phyloP scores from a whole-genome alignment of 2,797 vertebrate genomes.

The Crypturellus tataupa region DNA sequence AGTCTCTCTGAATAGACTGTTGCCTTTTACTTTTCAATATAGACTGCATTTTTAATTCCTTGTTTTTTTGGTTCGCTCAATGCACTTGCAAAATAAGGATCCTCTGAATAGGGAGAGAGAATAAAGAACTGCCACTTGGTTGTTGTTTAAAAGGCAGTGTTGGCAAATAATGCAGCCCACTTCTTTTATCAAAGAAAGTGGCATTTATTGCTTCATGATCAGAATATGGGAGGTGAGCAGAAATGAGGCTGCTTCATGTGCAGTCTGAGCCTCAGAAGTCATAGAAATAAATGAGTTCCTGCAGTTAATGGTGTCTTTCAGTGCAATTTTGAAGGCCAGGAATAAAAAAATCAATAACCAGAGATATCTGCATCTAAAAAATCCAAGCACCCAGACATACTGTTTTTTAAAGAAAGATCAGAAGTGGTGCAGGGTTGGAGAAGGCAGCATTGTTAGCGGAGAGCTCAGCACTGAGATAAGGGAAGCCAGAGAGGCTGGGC shows the following conservation, averaged over 20 bases:
- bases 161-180: background rate
- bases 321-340: background rate
- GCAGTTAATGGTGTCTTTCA: background rate
- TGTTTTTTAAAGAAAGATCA: background rate
- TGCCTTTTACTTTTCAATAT: background rate
- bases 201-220: background rate
- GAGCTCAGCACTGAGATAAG: background rate
- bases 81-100: background rate
- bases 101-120: background rate
- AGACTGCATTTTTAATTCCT: background rate
- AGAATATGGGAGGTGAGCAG: background rate
- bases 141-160: background rate
- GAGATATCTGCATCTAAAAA: background rate
- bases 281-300: slow-evolving; percentile 30
- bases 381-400: background rate
- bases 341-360: background rate
- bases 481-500: background rate
- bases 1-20: background rate
- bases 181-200: background rate
- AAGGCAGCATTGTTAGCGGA: background rate
- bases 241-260: background rate
- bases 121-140: background rate
- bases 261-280: background rate
- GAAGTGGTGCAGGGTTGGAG: background rate
- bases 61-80: background rate